Percentiles rank a stretch among this genome's conserved stretches.
Evolutionary conservation across 30 jellyfish, hydroid and myxozoan species (phyloP).

Genomic region (Cassiopea andromeda): DNA sequence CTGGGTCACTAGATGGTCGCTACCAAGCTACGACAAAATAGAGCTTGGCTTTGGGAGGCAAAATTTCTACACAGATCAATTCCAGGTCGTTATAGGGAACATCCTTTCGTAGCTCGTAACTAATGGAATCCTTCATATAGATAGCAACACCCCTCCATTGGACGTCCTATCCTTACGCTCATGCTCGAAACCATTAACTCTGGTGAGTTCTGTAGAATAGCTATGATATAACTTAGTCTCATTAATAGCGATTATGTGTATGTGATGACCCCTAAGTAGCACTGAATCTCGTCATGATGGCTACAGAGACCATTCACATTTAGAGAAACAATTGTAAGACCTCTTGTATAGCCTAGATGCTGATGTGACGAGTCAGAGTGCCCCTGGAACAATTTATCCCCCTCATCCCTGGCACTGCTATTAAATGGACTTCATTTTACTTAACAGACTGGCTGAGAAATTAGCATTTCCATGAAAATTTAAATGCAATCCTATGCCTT

Average conservation of each 20-base stretch:
- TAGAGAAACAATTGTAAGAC: too few relatives aligned
- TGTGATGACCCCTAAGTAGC: background rate
- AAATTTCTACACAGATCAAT: too few relatives aligned
- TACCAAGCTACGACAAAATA: too few relatives aligned
- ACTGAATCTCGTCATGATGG: slow-evolving; percentile 33
- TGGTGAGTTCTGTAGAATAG: background rate
- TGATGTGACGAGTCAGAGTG: background rate
- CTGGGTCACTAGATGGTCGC: background rate
- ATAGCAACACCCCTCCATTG: slow-evolving; percentile 13
- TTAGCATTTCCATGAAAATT: slow-evolving; percentile 12
- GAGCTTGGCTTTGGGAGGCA: too few relatives aligned
- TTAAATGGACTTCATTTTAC: too few relatives aligned
- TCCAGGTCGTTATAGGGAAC: slow-evolving; percentile 24
- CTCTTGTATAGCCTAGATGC: too few relatives aligned
- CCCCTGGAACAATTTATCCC: background rate
- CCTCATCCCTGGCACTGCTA: background rate
- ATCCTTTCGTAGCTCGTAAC: slow-evolving; percentile 17
- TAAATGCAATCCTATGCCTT: slow-evolving; percentile 16
- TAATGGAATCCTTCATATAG: too few relatives aligned
- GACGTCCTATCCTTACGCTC: slow-evolving; percentile 29
- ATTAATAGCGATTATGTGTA: slow-evolving; percentile 6
- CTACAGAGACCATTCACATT: background rate
- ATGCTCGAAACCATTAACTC: slow-evolving; percentile 6
- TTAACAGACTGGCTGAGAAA: background rate
- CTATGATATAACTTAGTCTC: background rate